Conservation (phyloP, 2,888 invertebrate genomes). For the Drepanosiphum platanoidis region DNA sequence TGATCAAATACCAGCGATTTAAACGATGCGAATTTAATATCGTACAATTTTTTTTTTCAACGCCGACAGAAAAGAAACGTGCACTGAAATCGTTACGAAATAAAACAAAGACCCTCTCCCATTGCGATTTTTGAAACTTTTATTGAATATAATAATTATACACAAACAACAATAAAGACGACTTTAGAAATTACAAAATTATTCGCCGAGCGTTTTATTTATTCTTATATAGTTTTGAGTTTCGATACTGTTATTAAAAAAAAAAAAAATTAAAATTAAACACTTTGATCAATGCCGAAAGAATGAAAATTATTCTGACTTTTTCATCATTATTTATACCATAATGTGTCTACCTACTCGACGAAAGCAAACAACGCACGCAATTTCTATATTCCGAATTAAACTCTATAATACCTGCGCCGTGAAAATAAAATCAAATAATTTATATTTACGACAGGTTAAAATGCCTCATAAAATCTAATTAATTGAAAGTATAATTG, state of each 20-base stretch:
- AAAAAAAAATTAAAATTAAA: slow-evolving; percentile 8
- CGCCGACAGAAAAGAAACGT: slow-evolving; percentile 21
- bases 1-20: slow-evolving; percentile 53
- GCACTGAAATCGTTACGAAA: neutral
- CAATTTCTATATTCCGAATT: neutral
- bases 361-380: neutral
- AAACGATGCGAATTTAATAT: slow-evolving; percentile 39
- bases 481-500: neutral
- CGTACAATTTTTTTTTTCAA: slow-evolving; percentile 19
- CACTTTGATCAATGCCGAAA: neutral
- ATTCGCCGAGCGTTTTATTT: neutral
- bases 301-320: neutral
- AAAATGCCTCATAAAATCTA: neutral
- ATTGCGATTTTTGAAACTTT: neutral
- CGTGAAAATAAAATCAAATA: neutral
- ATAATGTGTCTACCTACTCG: neutral
- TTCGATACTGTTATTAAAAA: neutral
- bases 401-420: neutral
- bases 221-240: no score
- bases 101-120: neutral
- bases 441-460: neutral
- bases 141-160: no score
- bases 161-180: no score
- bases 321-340: slow-evolving; percentile 13
- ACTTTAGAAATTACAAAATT: neutral